Evolutionary conservation across 2,797 vertebrate genomes (phyloP), one percentile per base, ranked within the genome.

Genomic region (Sciaenops ocellatus): DNA sequence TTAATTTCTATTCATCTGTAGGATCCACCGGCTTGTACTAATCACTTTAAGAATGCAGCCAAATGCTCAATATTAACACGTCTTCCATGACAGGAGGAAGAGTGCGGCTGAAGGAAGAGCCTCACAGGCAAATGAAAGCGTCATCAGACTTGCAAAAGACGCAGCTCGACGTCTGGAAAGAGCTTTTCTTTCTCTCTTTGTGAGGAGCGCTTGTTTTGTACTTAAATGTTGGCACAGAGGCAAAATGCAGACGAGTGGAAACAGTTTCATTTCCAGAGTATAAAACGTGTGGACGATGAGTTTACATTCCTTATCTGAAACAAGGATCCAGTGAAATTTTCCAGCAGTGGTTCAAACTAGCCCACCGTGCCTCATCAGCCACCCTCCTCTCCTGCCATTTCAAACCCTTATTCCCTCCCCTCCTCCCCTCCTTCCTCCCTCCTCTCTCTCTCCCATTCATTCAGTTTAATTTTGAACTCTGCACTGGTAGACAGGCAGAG

Each of bases 381-480:
- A 84, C 85, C 83, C 89, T 91, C 86, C 87, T 91, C 82, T 87
- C 85, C 83, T 81, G 66, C 85, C 80, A 78, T 87, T 87, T 86
- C 79, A 34, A 7, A 34, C 6, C 34, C 88, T 84, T 85, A 78
- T 87, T 85, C 73, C 79, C 88, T 90, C 85, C 83, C 71, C 85
- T 93, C 80, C 30, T 62, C 80, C 89, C 83, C 86, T 79, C 78
- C 61, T 60, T 73, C 81, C 73, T 79, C 78, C 61, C 62, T 73
- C 81, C 73, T 78, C 79, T 64, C 73, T 82, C 86, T 76, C 86
- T 85, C 91, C 91, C 91, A 91, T 94, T 94, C 93, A 94, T 93
- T 94, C 92, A 93, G 92, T 95, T 94, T 94, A 94, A 96, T 95
- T 95, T 95, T 95, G 94, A 95, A 95, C 94, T 94, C 91, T 89